phyloP scores from a whole-genome alignment of 2,797 vertebrate species.

The Hydrocynus forskahlii region DNA sequence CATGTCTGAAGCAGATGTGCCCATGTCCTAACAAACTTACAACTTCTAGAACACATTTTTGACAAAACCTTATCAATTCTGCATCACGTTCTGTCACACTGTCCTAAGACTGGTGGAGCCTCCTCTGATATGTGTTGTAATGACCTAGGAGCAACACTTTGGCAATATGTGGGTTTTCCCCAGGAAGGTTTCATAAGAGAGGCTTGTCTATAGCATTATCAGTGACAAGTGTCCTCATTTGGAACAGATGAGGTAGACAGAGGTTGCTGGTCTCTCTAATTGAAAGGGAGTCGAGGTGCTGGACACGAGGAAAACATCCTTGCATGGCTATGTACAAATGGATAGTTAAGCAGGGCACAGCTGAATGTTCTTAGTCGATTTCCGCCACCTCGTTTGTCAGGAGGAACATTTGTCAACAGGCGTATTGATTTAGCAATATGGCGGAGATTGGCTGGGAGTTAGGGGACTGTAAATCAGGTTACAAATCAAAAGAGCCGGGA shows the following conservation, averaged over 20 bases:
- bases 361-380: slow-evolving; percentile 77
- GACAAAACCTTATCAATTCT: neutral
- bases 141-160: neutral
- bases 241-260: slow-evolving; percentile 20
- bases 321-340: slow-evolving; percentile 65
- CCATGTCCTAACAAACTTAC: neutral
- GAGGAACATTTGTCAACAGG: slow-evolving; percentile 70
- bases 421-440: slow-evolving; percentile 80
- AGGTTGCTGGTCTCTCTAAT: slow-evolving; percentile 42
- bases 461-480: slow-evolving; percentile 70
- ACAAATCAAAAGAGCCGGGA: slow-evolving; percentile 72
- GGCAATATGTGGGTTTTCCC: neutral
- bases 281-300: slow-evolving; percentile 57
- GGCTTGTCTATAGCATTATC: neutral
- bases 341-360: slow-evolving; percentile 70
- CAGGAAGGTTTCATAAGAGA: neutral
- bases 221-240: slow-evolving; percentile 34
- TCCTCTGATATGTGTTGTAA: neutral
- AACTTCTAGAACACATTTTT: neutral
- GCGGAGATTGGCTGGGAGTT: slow-evolving; percentile 76
- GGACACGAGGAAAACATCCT: slow-evolving; percentile 51
- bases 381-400: slow-evolving; percentile 72
- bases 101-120: neutral
- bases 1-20: neutral
- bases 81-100: neutral